A percentile compares a stretch with the other conserved stretches of the same genome.
These are phyloP conservation scores for Hemithea aestivaria DNA, from an alignment of 2,888 invertebrate genomes.

Conservation along the genomic window DNA sequence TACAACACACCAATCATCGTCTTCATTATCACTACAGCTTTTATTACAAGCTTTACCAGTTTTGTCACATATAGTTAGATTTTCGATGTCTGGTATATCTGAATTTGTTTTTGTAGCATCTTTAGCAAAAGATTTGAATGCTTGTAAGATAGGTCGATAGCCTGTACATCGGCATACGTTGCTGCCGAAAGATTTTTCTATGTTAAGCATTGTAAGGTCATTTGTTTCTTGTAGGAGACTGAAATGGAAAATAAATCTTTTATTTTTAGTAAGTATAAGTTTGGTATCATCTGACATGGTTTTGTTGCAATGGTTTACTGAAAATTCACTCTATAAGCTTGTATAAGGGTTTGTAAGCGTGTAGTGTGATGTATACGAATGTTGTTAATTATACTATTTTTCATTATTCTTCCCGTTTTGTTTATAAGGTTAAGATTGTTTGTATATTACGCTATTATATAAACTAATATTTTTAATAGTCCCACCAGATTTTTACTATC, in stretches of 20 bases:
- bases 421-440: too few species aligned
- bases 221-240: slow-evolving; percentile 63
- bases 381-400: too few species aligned
- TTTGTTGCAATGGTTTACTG: too few species aligned
- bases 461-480: too few species aligned
- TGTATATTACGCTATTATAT: too few species aligned
- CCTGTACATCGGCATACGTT: slow-evolving; percentile 87
- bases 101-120: slow-evolving; percentile 50
- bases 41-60: slow-evolving; percentile 27
- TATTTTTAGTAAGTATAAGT: not conserved
- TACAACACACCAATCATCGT: too few species aligned
- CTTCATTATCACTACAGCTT: slow-evolving; percentile 12
- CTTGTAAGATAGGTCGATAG: slow-evolving; percentile 81
- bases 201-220: slow-evolving; percentile 76
- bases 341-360: too few species aligned
- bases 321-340: too few species aligned
- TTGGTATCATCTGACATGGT: too few species aligned
- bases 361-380: too few species aligned
- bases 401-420: too few species aligned
- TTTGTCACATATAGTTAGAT: slow-evolving; percentile 36
- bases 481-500: too few species aligned
- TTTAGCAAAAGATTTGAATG: slow-evolving; percentile 79
- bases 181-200: slow-evolving; percentile 85
- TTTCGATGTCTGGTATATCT: slow-evolving; percentile 46
- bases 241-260: slow-evolving; percentile 18